phyloP scores from a whole-genome alignment of 2,888 invertebrate species.

The Oscheius sp. region DNA sequence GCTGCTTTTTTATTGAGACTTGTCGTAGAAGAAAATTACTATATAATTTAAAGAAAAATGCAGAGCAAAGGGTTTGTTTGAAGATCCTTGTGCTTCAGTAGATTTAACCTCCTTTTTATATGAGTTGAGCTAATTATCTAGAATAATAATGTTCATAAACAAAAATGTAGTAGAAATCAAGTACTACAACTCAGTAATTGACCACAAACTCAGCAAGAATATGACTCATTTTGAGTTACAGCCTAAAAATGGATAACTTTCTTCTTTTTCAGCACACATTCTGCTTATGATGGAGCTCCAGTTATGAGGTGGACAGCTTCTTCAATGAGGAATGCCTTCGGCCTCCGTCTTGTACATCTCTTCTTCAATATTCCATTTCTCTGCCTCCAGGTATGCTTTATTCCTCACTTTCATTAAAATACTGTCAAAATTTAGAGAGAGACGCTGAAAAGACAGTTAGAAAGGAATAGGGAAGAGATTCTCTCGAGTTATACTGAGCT shows the following conservation, averaged over 20 bases:
- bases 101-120: too few species aligned
- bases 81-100: too few species aligned
- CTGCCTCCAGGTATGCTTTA: slow-evolving; percentile 80
- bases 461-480: slow-evolving; percentile 49
- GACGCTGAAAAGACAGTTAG: slow-evolving; percentile 46
- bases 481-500: slow-evolving; percentile 71
- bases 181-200: too few species aligned
- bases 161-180: too few species aligned
- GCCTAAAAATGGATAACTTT: background rate
- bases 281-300: slow-evolving; percentile 51
- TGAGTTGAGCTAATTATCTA: too few species aligned
- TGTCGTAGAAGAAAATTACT: too few species aligned
- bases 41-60: too few species aligned
- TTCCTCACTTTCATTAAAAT: background rate
- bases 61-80: too few species aligned
- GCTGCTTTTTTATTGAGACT: too few species aligned
- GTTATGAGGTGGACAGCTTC: slow-evolving; percentile 67
- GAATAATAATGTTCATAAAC: too few species aligned
- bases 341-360: slow-evolving; percentile 87
- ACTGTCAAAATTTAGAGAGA: slow-evolving; percentile 33
- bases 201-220: background rate
- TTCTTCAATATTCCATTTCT: slow-evolving; percentile 94
- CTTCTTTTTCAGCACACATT: slow-evolving; percentile 42
- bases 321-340: slow-evolving; percentile 83
- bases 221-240: too few species aligned